Conservation (phyloP, 2,888 invertebrate species). For the Hesperia comma region DNA sequence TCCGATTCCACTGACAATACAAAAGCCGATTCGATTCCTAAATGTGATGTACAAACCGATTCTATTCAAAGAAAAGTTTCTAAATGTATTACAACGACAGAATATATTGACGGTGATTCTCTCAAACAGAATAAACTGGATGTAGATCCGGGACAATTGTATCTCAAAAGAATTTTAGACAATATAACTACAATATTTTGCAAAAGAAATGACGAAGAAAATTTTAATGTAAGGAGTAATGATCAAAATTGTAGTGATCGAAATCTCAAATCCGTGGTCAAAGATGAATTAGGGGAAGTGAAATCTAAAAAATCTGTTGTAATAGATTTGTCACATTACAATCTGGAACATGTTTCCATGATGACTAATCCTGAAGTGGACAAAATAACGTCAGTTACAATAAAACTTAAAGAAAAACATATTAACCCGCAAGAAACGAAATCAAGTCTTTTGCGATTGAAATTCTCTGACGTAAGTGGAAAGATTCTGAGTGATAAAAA, state of each 20-base stretch:
- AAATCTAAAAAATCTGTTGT: conserved; percentile 57
- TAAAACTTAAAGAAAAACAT: conserved; percentile 61
- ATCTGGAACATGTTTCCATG: conserved; percentile 64
- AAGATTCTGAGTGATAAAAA: conserved; percentile 14
- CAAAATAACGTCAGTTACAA: conserved; percentile 57
- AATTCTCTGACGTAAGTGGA: conserved; percentile 50
- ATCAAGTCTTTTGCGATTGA: conserved; percentile 51
- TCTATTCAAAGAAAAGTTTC: conserved; percentile 58
- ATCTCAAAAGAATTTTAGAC: conserved; percentile 63
- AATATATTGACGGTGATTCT: conserved; percentile 37
- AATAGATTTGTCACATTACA: conserved; percentile 63
- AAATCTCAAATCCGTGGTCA: conserved; percentile 31
- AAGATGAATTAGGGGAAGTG: conserved; percentile 52
- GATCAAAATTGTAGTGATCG: conserved; percentile 37
- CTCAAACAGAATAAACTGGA: conserved; percentile 38
- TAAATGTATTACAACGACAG: conserved; percentile 55
- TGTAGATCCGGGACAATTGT: conserved; percentile 57
- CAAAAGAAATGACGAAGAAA: conserved; percentile 38
- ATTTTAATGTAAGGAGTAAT: conserved; percentile 27
- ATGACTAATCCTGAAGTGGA: conserved; percentile 51
- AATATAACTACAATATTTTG: conserved; percentile 65
- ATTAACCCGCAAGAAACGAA: conserved; percentile 48
- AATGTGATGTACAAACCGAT: conserved; percentile 63
- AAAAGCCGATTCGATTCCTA: conserved; percentile 38
- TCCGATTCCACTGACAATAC: conserved; percentile 53